Conservation (phyloP, 64 coral and sea anemone genomes). For the Orbicella faveolata region DNA sequence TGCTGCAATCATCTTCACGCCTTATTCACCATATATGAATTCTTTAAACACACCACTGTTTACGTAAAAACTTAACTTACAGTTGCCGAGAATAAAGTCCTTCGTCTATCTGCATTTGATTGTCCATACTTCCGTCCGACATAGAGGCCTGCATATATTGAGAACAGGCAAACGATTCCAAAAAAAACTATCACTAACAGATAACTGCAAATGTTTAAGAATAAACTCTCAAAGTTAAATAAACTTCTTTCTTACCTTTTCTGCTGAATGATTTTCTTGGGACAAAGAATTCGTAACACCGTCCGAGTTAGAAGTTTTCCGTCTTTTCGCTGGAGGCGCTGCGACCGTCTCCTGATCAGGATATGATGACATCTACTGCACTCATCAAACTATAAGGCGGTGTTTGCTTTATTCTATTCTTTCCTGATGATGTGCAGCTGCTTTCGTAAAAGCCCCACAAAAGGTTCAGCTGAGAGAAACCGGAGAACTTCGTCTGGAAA, state of each 20-base stretch:
- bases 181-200: not conserved
- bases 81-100: slow-evolving; percentile 96
- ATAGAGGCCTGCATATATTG: slow-evolving; percentile 3
- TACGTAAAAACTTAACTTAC: slow-evolving; percentile 52
- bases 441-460: not conserved
- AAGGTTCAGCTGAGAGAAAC: not conserved
- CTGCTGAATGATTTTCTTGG: slow-evolving; percentile 73
- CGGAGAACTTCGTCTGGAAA: not conserved
- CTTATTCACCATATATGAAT: too few species aligned
- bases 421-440: not conserved
- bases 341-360: slow-evolving; percentile 36
- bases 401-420: slow-evolving; percentile 6
- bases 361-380: slow-evolving; percentile 70
- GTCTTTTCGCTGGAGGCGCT: slow-evolving; percentile 88
- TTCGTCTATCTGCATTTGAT: slow-evolving; percentile 92
- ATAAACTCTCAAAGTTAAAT: not conserved
- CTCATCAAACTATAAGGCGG: slow-evolving; percentile 48
- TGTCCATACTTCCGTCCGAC: slow-evolving; percentile 59
- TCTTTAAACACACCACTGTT: not conserved
- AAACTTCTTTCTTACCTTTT: slow-evolving; percentile 48
- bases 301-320: slow-evolving; percentile 72
- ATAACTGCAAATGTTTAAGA: not conserved
- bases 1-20: too few species aligned
- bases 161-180: not conserved
- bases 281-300: slow-evolving; percentile 59